Evolutionary conservation across 2,113 vertebrate species (phyloP), one percentile per base, ranked within the genome.

Genomic region (Paramormyrops kingsleyae): DNA sequence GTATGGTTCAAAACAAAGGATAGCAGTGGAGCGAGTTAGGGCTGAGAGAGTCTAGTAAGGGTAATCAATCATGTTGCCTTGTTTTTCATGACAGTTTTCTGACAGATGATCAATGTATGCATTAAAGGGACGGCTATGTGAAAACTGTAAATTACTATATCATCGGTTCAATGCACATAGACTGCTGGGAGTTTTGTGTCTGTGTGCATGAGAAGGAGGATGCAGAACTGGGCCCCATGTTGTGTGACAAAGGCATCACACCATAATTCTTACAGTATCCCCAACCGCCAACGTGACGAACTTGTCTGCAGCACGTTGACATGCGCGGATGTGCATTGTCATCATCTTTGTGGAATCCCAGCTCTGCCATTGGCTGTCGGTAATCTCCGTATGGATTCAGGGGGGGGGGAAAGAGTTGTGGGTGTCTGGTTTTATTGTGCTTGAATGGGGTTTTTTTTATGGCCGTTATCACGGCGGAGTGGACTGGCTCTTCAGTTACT

Each of bases 71-170:
- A 80, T 42, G 31, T 7, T 80, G 15, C 35, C 35, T 80, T 80
- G 31, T 80, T 39, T 70, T 12, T 70, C 27, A 80, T 80, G 74
- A 80, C 74, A 80, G 15, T 42, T 80, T 80, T 42, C 5, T 35
- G 31, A 80, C 74, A 80, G 74, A 39, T 80, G 74, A 80, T 80
- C 74, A 80, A 80, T 80, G 74, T 80, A 80, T 80, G 74, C 35
- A n/a, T 42, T 80, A 80, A 80, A 80, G 74, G 13, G 15, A 42
- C 7, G 35, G 35, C 74, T 80, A 3, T 80, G 35, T 7, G 31
- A 80, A 80, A 80, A 80, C 12, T 19, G 31, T 42, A 19, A 2
- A 42, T 42, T 80, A 17, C 15, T 19, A 19, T 80, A 17, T 80
- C 74, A 19, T 17, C 35, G 13, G 31, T 42, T 80, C 74, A 39